Conservation (phyloP, 2,113 vertebrate species). For the Seriola dumerili region DNA sequence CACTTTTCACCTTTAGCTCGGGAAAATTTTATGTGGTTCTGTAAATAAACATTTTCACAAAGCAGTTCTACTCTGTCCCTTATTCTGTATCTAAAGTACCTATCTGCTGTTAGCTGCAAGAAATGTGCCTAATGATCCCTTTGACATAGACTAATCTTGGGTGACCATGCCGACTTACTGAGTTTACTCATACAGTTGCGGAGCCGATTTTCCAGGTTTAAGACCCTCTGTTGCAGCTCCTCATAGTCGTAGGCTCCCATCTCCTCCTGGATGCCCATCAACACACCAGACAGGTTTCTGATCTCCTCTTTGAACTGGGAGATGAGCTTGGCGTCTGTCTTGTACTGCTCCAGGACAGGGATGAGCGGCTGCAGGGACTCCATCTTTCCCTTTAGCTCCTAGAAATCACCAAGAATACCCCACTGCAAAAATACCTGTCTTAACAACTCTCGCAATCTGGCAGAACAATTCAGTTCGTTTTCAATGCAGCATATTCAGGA, state of each 20-base stretch:
- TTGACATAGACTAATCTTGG: constrained; percentile 7
- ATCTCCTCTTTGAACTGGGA: constrained; percentile 99
- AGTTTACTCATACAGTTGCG: constrained; percentile 98
- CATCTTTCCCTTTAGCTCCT: constrained; percentile 98
- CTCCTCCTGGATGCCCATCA: constrained; percentile 97
- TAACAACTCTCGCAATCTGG: constrained; percentile 21
- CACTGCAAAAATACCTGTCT: background rate
- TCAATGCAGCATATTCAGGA: background rate
- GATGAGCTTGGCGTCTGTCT: constrained; percentile 95
- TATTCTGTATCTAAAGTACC: constrained; percentile 17
- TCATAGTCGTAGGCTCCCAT: constrained; percentile 98
- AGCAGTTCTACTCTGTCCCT: too few relatives aligned
- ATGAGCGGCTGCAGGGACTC: constrained; percentile 95
- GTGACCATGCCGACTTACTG: constrained; percentile 87
- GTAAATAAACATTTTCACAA: background rate
- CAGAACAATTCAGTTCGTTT: background rate
- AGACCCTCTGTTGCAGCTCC: constrained; percentile 93
- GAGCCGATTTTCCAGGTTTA: constrained; percentile 93
- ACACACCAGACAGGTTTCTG: constrained; percentile 91
- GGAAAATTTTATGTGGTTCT: background rate
- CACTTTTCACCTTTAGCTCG: background rate
- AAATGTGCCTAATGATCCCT: constrained; percentile 23
- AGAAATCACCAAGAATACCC: constrained; percentile 37
- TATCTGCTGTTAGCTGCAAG: constrained; percentile 28
- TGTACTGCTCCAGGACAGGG: constrained; percentile 98